These are phyloP conservation scores for Drosophila flavopinicola DNA, from an alignment of 2,888 invertebrate genomes.

Conservation along the genomic window DNA sequence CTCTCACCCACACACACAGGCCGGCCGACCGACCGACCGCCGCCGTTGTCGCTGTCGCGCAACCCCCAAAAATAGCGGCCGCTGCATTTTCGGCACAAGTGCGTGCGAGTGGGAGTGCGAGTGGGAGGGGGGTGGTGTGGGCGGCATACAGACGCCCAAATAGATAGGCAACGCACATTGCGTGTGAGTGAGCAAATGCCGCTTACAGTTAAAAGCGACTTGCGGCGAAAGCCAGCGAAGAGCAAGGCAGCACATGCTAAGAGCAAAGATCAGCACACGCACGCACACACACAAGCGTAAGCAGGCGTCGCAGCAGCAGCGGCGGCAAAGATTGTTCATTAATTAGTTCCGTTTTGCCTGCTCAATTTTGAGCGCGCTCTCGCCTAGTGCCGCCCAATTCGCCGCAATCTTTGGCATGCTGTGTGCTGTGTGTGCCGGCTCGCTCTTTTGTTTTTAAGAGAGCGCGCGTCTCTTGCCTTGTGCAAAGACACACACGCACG, in stretches of 20 bases:
- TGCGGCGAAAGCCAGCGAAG: background rate
- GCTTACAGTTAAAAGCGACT: background rate
- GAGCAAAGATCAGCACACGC: slow-evolving; percentile 7
- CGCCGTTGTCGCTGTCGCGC: slow-evolving; percentile 38
- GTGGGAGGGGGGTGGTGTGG: slow-evolving; percentile 12
- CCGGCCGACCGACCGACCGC: slow-evolving; percentile 28
- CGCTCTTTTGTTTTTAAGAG: slow-evolving; percentile 63
- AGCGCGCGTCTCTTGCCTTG: slow-evolving; percentile 30
- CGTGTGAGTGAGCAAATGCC: slow-evolving; percentile 5
- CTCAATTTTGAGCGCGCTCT: slow-evolving; percentile 36
- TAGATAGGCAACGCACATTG: slow-evolving; percentile 20
- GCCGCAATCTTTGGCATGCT: slow-evolving; percentile 67
- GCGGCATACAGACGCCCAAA: slow-evolving; percentile 1
- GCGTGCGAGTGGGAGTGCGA: background rate
- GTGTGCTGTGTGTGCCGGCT: background rate
- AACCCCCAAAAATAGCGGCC: slow-evolving; percentile 66
- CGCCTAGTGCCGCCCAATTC: slow-evolving; percentile 53
- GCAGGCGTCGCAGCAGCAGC: slow-evolving; percentile 31
- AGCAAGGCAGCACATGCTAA: background rate
- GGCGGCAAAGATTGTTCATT: slow-evolving; percentile 73
- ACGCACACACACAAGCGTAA: slow-evolving; percentile 8
- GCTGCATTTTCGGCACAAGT: slow-evolving; percentile 59
- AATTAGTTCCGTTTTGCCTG: slow-evolving; percentile 73
- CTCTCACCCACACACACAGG: slow-evolving; percentile 34
- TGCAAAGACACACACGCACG: slow-evolving; percentile 18